Base-by-base conservation (phyloP, 2,797 vertebrate species). In the Varecia variegata region DNA sequence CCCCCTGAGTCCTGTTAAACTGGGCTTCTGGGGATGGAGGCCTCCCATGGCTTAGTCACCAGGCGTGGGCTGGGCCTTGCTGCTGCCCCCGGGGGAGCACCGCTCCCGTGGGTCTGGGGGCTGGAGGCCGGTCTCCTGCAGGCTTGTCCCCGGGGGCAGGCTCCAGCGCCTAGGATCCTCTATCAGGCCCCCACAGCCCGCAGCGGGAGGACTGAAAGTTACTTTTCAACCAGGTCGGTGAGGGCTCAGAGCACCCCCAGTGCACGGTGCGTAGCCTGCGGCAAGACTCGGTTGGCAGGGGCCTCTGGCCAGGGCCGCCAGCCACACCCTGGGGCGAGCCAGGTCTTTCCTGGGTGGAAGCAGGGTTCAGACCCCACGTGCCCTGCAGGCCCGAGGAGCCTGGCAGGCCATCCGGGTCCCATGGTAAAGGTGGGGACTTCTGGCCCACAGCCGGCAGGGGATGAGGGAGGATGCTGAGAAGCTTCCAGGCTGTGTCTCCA, bases 271-370 rank as follows among this genome's bases (percentile, higher is more conserved):
- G 47, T 21, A 23, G 74, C 52, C 67, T 0, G 15, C 0, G 0
- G n/a, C 10, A 43, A 79, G 1, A 30, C 56, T 74, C 62, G 0
- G 7, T 17, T 90, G 95, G 92, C 86, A 50, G 15, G 68, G 35
- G 86, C 82, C 74, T 35, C 86, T n/a, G 32, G 65, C 83, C 77
- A 3, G 40, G n/a, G 32, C 82, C 25, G 10, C 80, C 50, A 14
- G 95, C 81, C 94, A 79, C 96, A n/a, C 97, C 96, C 92, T 79
- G 12, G 88, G 79, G 68, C 65, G 6, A 70, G 30, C 83, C 93
- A 88, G 88, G 68, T 40, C 90, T 94, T 96, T 93, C 88, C 95
- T 93, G 89, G 88, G 90, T 60, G 93, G 94, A 97, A 95, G 81
- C 68, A 13, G 85, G 79, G 95, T 96, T 95, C 96, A 93, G 38